phyloP scores from a whole-genome alignment of 2,888 invertebrate genomes.

The Morpho achilles region DNA sequence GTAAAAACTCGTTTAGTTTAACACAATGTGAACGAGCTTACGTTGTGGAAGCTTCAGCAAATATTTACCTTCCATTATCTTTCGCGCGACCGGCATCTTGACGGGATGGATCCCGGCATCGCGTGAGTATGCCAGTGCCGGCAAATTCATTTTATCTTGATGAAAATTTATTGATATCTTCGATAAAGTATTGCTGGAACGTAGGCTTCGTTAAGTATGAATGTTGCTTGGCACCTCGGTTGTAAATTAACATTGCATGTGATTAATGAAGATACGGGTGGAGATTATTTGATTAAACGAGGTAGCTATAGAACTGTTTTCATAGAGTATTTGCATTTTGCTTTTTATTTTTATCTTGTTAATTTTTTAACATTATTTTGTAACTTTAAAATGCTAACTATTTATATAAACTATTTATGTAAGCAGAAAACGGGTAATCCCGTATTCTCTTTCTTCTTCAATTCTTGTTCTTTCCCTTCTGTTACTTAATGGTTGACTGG shows the following conservation, averaged over 20 bases:
- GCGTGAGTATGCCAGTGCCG: conserved; percentile 19
- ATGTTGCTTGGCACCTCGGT: conserved; percentile 17
- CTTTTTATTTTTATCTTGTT: too few relatives aligned
- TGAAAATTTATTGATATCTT: conserved; percentile 30
- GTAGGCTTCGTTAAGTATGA: conserved; percentile 25
- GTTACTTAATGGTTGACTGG: too few relatives aligned
- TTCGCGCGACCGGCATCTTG: conserved; percentile 34
- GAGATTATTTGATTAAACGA: background rate
- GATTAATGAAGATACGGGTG: conserved; percentile 13
- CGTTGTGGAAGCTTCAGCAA: conserved; percentile 40
- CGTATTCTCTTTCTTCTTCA: too few relatives aligned
- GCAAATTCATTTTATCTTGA: conserved; percentile 27
- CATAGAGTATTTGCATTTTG: too few relatives aligned
- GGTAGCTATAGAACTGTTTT: too few relatives aligned
- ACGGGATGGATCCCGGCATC: conserved; percentile 25
- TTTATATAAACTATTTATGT: too few relatives aligned
- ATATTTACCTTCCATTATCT: conserved; percentile 63
- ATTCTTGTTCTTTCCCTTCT: too few relatives aligned
- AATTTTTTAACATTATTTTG: background rate
- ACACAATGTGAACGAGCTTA: conserved; percentile 29
- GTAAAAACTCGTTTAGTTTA: conserved; percentile 1
- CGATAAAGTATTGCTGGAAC: conserved; percentile 24
- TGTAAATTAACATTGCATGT: conserved; percentile 24
- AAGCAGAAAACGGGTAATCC: too few relatives aligned
- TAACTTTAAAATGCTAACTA: background rate